These are phyloP conservation scores for Sitta carolinensis DNA, from an alignment of 2,797 vertebrate species.

Conservation along the genomic window DNA sequence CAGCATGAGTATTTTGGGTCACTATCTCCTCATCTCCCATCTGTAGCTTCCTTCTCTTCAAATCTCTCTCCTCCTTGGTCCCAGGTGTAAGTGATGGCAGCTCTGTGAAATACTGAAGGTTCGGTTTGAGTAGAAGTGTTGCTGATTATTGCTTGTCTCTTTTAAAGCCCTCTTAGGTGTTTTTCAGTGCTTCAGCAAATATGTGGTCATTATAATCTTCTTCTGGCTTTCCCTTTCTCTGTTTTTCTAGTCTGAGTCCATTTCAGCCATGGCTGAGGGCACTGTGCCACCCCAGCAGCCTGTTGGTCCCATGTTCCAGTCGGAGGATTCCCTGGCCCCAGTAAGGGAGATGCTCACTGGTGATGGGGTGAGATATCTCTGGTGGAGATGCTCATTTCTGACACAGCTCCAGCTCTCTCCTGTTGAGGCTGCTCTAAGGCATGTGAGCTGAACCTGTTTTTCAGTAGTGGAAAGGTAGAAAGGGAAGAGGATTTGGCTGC, in stretches of 20 bases:
- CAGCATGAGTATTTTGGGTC: neutral
- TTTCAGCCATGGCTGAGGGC: neutral
- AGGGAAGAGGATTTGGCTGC: neutral
- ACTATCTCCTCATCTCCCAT: neutral
- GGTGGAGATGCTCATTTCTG: neutral
- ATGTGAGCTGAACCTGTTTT: neutral
- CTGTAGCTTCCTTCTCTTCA: neutral
- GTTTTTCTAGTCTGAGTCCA: neutral
- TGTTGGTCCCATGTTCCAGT: fast-evolving
- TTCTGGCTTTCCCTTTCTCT: neutral
- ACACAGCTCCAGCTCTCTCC: neutral
- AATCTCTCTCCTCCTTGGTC: neutral
- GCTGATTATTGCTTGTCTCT: neutral
- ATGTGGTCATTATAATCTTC: fast-evolving
- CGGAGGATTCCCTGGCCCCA: neutral
- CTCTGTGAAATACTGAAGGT: neutral
- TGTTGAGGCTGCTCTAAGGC: fast-evolving
- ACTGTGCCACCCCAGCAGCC: neutral
- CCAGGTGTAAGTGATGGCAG: neutral
- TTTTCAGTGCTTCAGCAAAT: neutral
- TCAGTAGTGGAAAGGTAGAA: neutral
- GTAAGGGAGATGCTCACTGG: neutral
- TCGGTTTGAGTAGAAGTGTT: neutral
- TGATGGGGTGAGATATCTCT: neutral
- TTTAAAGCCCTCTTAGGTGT: neutral